Evolutionary conservation across 2,797 vertebrate species (phyloP).

Genomic region (Podarcis siculus): DNA sequence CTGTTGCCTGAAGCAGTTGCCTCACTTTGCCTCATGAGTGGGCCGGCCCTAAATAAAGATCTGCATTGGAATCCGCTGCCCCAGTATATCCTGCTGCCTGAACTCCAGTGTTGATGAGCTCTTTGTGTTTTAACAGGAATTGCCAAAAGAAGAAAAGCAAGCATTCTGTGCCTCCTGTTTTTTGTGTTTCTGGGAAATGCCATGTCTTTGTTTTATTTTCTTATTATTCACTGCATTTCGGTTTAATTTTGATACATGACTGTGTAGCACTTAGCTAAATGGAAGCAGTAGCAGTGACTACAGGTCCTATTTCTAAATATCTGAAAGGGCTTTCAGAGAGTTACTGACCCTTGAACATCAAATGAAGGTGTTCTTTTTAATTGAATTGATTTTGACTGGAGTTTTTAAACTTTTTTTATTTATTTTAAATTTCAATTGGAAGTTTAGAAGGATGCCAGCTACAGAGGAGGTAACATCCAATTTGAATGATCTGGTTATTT

Average conservation of each 20-base stretch:
- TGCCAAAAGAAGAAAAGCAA: neutral
- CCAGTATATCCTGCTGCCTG: too few species aligned
- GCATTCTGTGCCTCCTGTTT: neutral
- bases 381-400: neutral
- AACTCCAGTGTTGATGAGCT: too few species aligned
- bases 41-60: too few species aligned
- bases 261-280: neutral
- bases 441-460: neutral
- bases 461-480: constrained; percentile 53
- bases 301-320: neutral
- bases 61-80: too few species aligned
- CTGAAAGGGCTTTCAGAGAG: neutral
- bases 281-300: neutral
- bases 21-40: too few species aligned
- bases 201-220: neutral
- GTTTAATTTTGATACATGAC: neutral
- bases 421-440: constrained; percentile 49
- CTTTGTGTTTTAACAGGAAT: neutral
- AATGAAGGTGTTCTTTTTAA: neutral
- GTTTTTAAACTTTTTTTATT: neutral
- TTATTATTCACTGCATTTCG: neutral
- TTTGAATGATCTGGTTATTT: constrained; percentile 69
- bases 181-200: neutral
- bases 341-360: neutral
- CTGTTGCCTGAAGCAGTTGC: too few species aligned